These are phyloP conservation scores for Manis pentadactyla DNA, from an alignment of 2,797 vertebrate species.

Conservation along the genomic window DNA sequence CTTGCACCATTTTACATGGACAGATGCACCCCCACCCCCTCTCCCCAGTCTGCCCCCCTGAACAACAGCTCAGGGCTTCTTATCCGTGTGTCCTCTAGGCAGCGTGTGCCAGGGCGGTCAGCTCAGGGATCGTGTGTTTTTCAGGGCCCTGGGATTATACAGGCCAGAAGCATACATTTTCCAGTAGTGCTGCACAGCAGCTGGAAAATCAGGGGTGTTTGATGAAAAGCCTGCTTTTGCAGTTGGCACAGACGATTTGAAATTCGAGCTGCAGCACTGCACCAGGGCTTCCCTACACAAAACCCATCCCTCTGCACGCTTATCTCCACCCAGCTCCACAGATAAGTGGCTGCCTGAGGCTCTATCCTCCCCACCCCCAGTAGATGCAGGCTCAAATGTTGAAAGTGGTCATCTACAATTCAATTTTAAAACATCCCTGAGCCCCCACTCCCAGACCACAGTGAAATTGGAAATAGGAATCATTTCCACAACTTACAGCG, in stretches of 20 bases:
- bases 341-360: neutral
- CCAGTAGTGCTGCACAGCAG: neutral
- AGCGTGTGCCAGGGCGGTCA: neutral
- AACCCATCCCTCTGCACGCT: neutral
- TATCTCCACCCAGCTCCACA: neutral
- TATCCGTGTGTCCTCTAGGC: rapidly evolving
- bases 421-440: neutral
- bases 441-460: neutral
- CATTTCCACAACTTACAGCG: neutral
- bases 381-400: neutral
- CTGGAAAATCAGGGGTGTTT: neutral
- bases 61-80: rapidly evolving
- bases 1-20: rapidly evolving
- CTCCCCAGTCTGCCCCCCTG: too few species aligned
- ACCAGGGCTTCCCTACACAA: rapidly evolving
- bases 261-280: neutral
- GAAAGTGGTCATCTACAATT: neutral
- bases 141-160: neutral
- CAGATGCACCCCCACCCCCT: neutral
- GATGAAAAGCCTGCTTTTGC: neutral
- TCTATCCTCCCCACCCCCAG: neutral
- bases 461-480: neutral
- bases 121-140: neutral
- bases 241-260: neutral
- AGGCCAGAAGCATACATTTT: neutral